These are phyloP conservation scores for Acanthurus leucopareius DNA, from an alignment of 2,797 vertebrate genomes.

Conservation along the genomic window DNA sequence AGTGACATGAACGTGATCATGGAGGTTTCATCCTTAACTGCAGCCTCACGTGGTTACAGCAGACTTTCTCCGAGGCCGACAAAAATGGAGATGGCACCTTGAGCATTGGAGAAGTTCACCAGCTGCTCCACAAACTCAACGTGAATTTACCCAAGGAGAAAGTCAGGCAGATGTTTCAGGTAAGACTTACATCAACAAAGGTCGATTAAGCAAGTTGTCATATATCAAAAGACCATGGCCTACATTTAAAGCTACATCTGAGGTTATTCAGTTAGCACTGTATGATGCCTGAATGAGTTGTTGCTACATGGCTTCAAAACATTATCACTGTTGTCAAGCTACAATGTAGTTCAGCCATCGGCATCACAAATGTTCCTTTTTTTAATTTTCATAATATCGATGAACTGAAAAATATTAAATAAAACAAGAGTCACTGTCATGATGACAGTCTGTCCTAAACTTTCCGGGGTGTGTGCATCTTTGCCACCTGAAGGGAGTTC, in stretches of 20 bases:
- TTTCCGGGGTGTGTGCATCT: too few species aligned
- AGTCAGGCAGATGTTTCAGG: slow-evolving; percentile 97
- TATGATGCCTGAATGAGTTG: background rate
- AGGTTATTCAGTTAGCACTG: background rate
- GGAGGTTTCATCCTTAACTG: slow-evolving; percentile 68
- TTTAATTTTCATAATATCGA: background rate
- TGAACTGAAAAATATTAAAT: background rate
- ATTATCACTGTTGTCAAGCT: background rate
- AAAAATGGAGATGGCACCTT: slow-evolving; percentile 96
- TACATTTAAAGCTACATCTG: background rate
- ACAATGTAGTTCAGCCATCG: background rate
- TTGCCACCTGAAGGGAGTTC: too few species aligned
- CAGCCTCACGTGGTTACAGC: slow-evolving; percentile 92
- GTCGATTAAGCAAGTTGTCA: background rate
- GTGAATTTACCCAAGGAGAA: slow-evolving; percentile 95
- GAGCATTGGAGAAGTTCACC: slow-evolving; percentile 95
- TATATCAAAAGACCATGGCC: background rate
- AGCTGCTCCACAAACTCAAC: slow-evolving; percentile 97
- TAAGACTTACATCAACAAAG: slow-evolving; percentile 74
- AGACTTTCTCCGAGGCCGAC: slow-evolving; percentile 97
- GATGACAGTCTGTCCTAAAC: background rate
- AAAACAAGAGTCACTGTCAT: background rate
- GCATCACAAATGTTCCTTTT: background rate
- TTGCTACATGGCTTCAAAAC: background rate
- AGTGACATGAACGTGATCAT: background rate